Evolutionary conservation across 2,113 vertebrate species (phyloP), one percentile per base, ranked within the genome.

Genomic region (Poeciliopsis retropinna): DNA sequence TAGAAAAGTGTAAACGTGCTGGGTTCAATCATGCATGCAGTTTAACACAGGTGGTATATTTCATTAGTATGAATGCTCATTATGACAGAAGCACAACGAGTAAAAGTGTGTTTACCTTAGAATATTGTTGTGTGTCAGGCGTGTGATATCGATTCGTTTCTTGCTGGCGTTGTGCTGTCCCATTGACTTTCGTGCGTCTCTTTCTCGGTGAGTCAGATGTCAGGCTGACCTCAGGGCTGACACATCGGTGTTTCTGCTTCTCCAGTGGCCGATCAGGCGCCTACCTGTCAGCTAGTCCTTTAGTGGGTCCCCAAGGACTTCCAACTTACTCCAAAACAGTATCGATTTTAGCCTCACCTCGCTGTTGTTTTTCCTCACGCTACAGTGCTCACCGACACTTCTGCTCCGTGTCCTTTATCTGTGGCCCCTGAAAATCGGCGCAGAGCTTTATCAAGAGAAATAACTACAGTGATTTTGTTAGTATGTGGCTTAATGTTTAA

Each of bases 201-300:
- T 68, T 70, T 73, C 0, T n/a, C 66, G 79, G 75, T 67, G 73
- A 84, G 81, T 86, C 81, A 70, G 78, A 67, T 80, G 70, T 83
- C 87, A 85, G 75, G 67, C 80, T 86, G 85, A 88, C 84, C 86
- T 84, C 72, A 64, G 63, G 78, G 66, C 78, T 71, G 72, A 78
- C 70, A 73, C 81, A 78, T 86, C 60, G 79, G 77, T 77, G 67
- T 82, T 86, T 77, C 79, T 86, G 64, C 75, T 80, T 84, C 83
- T 78, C 80, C 79, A 63, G 71, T 57, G 3, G 72, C 62, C 78
- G 76, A 70, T 87, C 77, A 70, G 84, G 87, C 84, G 77, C 70
- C 79, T 71, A 85, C 85, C 88, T 87, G 87, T 88, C 88, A 91
- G 90, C 74, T 61, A 84, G 85, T 90, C 87, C 89, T 85, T 90